phyloP scores from a whole-genome alignment of 2,888 invertebrate genomes.

The Unio delphinus region DNA sequence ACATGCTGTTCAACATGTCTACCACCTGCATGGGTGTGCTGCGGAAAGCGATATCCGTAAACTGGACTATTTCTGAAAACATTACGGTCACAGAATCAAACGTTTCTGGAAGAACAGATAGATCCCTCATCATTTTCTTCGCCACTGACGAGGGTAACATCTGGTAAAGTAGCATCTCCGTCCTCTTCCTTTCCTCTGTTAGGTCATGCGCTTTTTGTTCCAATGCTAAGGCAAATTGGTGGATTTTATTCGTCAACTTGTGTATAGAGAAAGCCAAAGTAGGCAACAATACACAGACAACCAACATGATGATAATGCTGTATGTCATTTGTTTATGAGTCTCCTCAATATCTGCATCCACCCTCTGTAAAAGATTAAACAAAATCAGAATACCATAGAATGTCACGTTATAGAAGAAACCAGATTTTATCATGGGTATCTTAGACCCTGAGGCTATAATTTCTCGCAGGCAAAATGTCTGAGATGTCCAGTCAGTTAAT shows the following conservation, averaged over 20 bases:
- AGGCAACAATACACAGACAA: conserved; percentile 8
- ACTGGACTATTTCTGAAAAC: conserved; percentile 39
- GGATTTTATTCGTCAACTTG: conserved; percentile 10
- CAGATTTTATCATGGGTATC: too few species aligned
- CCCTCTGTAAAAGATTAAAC: too few species aligned
- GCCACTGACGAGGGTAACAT: conserved; percentile 36
- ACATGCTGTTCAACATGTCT: too few species aligned
- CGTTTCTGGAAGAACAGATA: conserved; percentile 26
- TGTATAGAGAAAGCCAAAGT: conserved; percentile 19
- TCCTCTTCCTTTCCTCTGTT: conserved; percentile 30
- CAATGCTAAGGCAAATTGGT: conserved; percentile 19
- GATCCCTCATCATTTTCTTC: conserved; percentile 22
- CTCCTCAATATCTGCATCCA: too few species aligned
- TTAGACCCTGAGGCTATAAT: too few species aligned
- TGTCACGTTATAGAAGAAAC: too few species aligned
- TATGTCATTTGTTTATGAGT: too few species aligned
- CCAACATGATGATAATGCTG: too few species aligned
- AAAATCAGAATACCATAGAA: too few species aligned
- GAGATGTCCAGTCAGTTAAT: too few species aligned
- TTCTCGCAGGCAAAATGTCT: too few species aligned
- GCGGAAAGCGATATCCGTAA: conserved; percentile 15
- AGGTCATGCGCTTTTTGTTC: conserved; percentile 24
- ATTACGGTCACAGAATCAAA: conserved; percentile 39
- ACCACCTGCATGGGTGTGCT: too few species aligned
- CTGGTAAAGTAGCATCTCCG: conserved; percentile 30